These are phyloP conservation scores for Neotoxoptera formosana DNA, from an alignment of 1,140 invertebrate genomes.

Conservation along the genomic window DNA sequence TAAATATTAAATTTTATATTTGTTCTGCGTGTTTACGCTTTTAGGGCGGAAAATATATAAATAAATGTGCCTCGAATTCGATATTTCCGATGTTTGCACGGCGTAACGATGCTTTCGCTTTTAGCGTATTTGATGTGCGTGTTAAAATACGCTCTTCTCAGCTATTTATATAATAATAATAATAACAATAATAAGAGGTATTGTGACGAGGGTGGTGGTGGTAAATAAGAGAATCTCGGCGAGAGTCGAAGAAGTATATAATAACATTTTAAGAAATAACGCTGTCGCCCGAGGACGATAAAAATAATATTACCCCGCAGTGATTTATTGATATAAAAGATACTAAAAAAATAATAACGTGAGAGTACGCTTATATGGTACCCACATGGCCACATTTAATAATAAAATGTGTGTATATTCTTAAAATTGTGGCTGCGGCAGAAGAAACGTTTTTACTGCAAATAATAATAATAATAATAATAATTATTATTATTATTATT, in stretches of 20 bases:
- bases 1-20: conserved; percentile 11
- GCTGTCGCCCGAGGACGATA: not conserved
- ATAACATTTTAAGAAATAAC: not conserved
- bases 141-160: not conserved
- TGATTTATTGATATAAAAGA: not conserved
- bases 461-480: not conserved
- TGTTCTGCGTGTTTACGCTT: not conserved
- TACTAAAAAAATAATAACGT: not conserved
- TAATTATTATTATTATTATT: too few species aligned
- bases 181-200: not conserved
- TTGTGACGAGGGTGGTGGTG: not conserved
- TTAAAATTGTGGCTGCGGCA: not conserved
- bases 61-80: not conserved
- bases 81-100: not conserved
- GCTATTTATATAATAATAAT: not conserved
- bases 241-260: not conserved
- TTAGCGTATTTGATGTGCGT: not conserved
- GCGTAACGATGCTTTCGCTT: not conserved
- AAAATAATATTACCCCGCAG: not conserved
- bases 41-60: not conserved
- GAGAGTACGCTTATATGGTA: not conserved
- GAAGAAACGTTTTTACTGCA: not conserved
- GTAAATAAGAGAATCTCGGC: not conserved
- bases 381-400: too few species aligned
- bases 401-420: too few species aligned